Evolutionary conservation across 2,113 vertebrate genomes (phyloP).

Genomic region (Bos javanicus): DNA sequence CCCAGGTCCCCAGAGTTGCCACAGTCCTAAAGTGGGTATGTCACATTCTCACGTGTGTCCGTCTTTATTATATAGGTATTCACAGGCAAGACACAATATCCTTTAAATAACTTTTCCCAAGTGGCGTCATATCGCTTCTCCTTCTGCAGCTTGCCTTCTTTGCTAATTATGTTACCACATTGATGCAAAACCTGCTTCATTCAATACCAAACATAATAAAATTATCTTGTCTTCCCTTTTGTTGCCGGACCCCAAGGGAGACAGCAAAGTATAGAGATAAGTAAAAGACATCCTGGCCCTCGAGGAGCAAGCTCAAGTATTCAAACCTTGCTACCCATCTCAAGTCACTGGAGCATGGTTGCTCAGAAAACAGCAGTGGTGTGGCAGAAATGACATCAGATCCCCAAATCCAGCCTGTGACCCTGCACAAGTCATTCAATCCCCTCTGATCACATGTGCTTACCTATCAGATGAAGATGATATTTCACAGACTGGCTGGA

Average conservation of each 20-base stretch:
- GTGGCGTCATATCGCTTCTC: neutral
- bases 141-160: neutral
- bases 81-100: neutral
- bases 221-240: neutral
- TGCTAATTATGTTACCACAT: neutral
- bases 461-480: neutral
- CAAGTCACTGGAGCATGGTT: neutral
- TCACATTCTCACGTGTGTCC: neutral
- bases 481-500: neutral
- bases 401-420: neutral
- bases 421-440: neutral
- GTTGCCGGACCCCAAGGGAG: neutral
- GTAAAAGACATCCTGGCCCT: neutral
- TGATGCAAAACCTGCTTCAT: neutral
- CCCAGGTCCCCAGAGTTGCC: neutral
- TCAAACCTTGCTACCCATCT: neutral
- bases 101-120: neutral
- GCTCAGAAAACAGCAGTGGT: neutral
- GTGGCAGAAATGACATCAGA: neutral
- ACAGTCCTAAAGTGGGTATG: neutral
- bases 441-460: neutral
- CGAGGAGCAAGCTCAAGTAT: neutral
- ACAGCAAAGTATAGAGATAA: neutral
- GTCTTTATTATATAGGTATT: neutral
- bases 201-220: neutral